phyloP scores from a whole-genome alignment of 2,113 vertebrate genomes.

The Ursus arctos region DNA sequence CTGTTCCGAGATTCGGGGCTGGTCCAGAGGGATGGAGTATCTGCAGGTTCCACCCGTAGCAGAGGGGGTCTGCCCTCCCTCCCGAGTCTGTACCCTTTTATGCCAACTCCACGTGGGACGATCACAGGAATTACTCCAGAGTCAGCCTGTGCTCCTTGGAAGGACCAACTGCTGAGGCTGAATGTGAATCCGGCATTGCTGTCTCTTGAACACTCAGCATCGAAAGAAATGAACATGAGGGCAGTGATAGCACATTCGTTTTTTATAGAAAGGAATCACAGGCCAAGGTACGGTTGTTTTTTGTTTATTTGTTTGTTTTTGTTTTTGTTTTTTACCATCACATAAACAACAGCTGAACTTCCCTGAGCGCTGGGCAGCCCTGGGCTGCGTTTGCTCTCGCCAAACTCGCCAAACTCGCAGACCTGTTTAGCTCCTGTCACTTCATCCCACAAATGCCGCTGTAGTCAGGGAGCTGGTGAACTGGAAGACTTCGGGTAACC shows the following conservation, averaged over 20 bases:
- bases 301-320: no score
- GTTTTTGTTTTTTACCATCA: not conserved
- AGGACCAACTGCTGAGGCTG: not conserved
- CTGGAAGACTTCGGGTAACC: rapidly evolving
- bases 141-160: not conserved
- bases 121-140: not conserved
- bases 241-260: not conserved
- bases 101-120: not conserved
- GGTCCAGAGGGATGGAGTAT: not conserved
- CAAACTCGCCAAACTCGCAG: not conserved
- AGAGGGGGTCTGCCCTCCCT: not conserved
- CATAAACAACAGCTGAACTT: not conserved
- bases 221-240: not conserved
- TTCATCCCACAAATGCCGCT: not conserved
- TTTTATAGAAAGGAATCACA: not conserved
- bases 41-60: rapidly evolving
- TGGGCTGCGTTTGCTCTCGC: rapidly evolving
- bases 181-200: not conserved
- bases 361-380: not conserved
- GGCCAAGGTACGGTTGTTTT: not conserved
- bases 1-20: not conserved
- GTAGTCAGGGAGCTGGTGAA: not conserved
- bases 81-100: not conserved
- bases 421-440: not conserved
- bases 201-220: not conserved